These are phyloP conservation scores for Nesoenas mayeri DNA, from an alignment of 2,113 vertebrate genomes.

Conservation along the genomic window DNA sequence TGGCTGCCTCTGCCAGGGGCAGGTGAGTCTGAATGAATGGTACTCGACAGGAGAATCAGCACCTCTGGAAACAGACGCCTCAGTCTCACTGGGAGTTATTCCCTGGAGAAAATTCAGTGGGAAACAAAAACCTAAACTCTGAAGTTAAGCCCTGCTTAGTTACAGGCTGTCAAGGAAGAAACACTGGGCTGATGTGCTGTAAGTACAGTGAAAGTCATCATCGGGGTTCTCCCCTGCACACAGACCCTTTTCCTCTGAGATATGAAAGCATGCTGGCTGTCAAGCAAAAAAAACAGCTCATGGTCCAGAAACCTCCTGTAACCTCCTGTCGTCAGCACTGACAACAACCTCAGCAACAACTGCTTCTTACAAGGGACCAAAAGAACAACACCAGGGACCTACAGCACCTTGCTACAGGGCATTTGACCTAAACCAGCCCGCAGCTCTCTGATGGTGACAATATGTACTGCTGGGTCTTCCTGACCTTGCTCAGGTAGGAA, in stretches of 20 bases:
- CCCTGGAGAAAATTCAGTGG: background rate
- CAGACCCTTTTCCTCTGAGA: background rate
- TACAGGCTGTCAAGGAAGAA: background rate
- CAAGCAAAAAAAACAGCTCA: background rate
- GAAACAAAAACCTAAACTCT: background rate
- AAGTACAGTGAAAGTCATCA: background rate
- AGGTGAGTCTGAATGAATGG: background rate
- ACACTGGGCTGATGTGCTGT: background rate
- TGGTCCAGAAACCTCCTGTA: background rate
- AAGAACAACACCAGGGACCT: background rate
- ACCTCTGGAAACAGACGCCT: background rate
- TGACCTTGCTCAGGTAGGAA: background rate
- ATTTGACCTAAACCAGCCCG: background rate
- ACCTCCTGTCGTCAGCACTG: background rate
- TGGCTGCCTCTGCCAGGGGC: background rate
- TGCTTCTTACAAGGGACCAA: background rate
- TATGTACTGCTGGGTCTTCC: accelerated
- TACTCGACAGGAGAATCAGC: background rate
- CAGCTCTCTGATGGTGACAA: background rate
- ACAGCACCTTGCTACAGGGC: background rate
- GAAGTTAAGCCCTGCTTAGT: background rate
- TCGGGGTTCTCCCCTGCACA: background rate
- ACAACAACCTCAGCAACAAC: background rate
- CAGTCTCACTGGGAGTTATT: background rate
- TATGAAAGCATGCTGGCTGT: background rate